phyloP scores from a whole-genome alignment of 2,888 invertebrate genomes.

The Pachliopta kotzebuea region DNA sequence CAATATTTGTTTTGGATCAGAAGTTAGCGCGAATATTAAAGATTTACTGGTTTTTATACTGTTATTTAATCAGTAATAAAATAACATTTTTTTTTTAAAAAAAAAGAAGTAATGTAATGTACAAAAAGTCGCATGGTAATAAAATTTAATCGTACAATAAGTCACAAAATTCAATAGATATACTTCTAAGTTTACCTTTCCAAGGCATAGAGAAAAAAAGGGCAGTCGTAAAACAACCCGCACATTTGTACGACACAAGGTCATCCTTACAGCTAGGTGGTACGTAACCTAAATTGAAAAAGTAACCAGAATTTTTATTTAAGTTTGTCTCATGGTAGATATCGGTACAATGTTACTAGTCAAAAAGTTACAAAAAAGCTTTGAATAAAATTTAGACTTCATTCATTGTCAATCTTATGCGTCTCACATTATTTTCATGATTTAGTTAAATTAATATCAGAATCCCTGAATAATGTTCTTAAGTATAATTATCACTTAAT shows the following conservation, averaged over 20 bases:
- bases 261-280: constrained; percentile 47
- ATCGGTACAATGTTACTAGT: not conserved
- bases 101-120: not conserved
- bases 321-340: not conserved
- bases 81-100: too few relatives aligned
- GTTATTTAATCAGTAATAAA: too few relatives aligned
- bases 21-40: too few relatives aligned
- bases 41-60: too few relatives aligned
- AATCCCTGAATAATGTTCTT: too few relatives aligned
- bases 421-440: too few relatives aligned
- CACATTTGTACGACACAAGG: constrained; percentile 56
- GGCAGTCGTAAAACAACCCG: constrained; percentile 60
- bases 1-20: too few relatives aligned
- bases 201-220: constrained; percentile 50
- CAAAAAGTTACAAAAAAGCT: too few relatives aligned
- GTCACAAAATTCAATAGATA: constrained; percentile 58
- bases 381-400: too few relatives aligned
- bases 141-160: constrained; percentile 42
- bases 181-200: constrained; percentile 60
- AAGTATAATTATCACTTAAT: too few relatives aligned
- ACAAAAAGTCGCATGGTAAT: not conserved
- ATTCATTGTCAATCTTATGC: too few relatives aligned
- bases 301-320: constrained; percentile 41
- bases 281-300: constrained; percentile 58
- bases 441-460: too few relatives aligned